Base-by-base conservation (phyloP, 23 tunicate species). In the Halocynthia aurantium region DNA sequence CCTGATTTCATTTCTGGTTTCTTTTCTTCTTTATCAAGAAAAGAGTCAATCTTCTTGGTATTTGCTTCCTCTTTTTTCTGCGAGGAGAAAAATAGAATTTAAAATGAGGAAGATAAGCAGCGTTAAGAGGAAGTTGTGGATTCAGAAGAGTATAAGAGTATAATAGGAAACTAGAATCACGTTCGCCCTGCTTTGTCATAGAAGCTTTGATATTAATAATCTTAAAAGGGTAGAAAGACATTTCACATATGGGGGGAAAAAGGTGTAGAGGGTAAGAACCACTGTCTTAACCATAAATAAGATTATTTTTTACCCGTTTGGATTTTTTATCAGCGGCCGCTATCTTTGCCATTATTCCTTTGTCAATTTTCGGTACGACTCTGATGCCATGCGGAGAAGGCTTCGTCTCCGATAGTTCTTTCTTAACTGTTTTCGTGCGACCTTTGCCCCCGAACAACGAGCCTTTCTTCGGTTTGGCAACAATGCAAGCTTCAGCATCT, bases 371-470 rank as follows among this genome's bases (percentile, higher is more conserved):
- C 11, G 86, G 86, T 6, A 50, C 82, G 6, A 76, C 82, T 20
- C 93, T 13, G 15, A 81, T 76, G 61, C 84, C 97, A 10, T 85
- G 83, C 7, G 88, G 77, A 15, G 90, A 91, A 50, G 97, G 90
- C 67, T 71, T 76, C 56, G 76, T 68, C 74, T 91, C 90, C 6
- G 67, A 8, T 61, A 55, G 22, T 20, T 73, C 72, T 6, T n/a
- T 56, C 81, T 65, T 63, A 52, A 71, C 73, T 7, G 50, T 76
- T 76, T 85, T 91, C 6, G 55, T 52, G 12, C 97, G 52, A 7
- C 87, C 86, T 56, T 84, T 84, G 57, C 51, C 61, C n/a, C 97
- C 97, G 55, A 72, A 71, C 22, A 73, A 51, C 8, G 60, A 10
- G 40, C 72, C 63, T 52, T 87, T 82, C 71, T 81, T 81, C 60